Base-by-base conservation (phyloP, 37 sponge, comb jelly and placozoan species). In the Eunapius fragilis region DNA sequence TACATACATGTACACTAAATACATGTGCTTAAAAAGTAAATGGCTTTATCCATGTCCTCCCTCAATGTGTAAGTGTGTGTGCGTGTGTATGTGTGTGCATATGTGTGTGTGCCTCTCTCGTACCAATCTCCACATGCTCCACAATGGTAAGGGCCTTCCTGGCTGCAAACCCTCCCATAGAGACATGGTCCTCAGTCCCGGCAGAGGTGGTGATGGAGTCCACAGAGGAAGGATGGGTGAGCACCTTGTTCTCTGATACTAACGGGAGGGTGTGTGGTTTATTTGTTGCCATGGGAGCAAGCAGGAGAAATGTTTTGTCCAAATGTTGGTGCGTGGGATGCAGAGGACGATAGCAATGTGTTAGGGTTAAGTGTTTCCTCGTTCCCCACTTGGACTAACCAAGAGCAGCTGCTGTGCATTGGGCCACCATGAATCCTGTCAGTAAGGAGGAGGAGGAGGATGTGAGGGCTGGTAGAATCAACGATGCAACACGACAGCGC, bases 171-270 rank as follows among this genome's bases (percentile, higher is more conserved):
- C 99, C 99, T 72, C 99, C 99, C 99, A 98, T 98, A 75, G 99
- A 98, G 71, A 98, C 99, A 67, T 98, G 99, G 81, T 98, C 99
- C 80, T 98, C 99, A n/a, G 85, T 84, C 25, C 94, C 99, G 67
- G 97, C 99, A 27, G 97, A 97, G 13, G 99, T 98, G 71, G 95
- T 81, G 81, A 93, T 86, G 47, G 95, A 91, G 87, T 98, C 99
- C n/a, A 95, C 94, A n/a, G 97, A 97, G 35, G 99, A 98, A 1
- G 99, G 99, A 80, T 97, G 97, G 72, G 93, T 93, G 31, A 98
- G 82, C 17, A 97, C 97, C 80, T 98, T 98, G 83, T 98, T 96
- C 91, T 98, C 99, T 49, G 98, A 97, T 12, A 97, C 98, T 96
- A 47, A 7, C 72, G 5, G 27, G 27, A 10, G 25, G 3, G 27